These are phyloP conservation scores for Rhadinocentrus ornatus DNA, from an alignment of 2,797 vertebrate genomes.

Conservation along the genomic window DNA sequence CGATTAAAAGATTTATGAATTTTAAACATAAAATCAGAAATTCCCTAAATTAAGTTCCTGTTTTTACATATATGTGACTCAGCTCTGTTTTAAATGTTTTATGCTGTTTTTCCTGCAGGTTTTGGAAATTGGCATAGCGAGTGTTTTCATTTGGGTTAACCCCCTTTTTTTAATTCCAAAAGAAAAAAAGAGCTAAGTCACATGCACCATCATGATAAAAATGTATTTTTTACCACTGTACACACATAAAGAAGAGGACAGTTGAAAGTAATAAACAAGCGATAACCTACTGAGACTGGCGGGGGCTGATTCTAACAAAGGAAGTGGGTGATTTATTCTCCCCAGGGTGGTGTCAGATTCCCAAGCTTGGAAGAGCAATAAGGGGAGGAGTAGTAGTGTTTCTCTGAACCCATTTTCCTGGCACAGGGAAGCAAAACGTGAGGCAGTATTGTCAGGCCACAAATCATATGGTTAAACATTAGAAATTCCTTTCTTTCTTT, in stretches of 20 bases:
- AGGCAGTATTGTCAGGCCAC: constrained; percentile 40
- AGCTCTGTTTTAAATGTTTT: constrained; percentile 5
- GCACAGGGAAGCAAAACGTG: constrained; percentile 57
- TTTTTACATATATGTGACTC: neutral
- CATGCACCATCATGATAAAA: neutral
- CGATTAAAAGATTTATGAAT: neutral
- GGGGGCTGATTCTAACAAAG: constrained; percentile 32
- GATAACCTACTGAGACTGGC: constrained; percentile 21
- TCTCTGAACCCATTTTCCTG: constrained; percentile 37
- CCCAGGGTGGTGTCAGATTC: constrained; percentile 71
- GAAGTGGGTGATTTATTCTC: constrained; percentile 62
- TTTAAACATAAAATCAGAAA: neutral
- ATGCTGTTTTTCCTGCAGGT: constrained; percentile 15
- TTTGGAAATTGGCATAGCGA: constrained; percentile 11
- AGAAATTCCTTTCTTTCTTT: constrained; percentile 15
- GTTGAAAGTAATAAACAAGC: constrained; percentile 43
- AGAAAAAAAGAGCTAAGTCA: neutral
- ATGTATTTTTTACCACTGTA: neutral
- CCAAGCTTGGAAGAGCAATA: constrained; percentile 28
- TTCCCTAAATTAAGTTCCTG: neutral
- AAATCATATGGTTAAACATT: constrained; percentile 36
- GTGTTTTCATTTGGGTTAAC: constrained; percentile 19
- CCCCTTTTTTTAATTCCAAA: neutral
- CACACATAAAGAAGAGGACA: constrained; percentile 16
- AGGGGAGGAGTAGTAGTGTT: constrained; percentile 23